Base-by-base conservation (phyloP, 2,888 invertebrate genomes). In the Rhorus exstirpatorius region DNA sequence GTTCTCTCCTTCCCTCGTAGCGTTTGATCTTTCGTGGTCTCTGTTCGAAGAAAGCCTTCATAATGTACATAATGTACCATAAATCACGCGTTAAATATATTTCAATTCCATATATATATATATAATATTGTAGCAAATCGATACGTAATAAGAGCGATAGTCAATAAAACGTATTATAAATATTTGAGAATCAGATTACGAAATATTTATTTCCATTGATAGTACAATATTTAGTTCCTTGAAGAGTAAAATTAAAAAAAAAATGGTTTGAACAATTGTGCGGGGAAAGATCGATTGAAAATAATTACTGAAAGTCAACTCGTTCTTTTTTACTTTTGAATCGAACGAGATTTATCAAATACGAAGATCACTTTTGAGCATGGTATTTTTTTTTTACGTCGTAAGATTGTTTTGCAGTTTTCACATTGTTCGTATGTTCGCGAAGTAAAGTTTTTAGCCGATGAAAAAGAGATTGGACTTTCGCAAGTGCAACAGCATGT, bases 1-100 rank as follows among this genome's bases (percentile, higher is more conserved):
- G 51, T 61, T 72, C 72, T 35, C 38, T 35, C 19, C 51, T 12
- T 21, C 24, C 55, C 24, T 17, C 17, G 14, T 41, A 21, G 10
- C n/a, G 31, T 63, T 63, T 75, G 75, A 80, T 75, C 75, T 80
- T 68, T 75, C 51, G 63, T 68, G 63, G 38, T 61, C 58, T 10
- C 26, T 49, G 68, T 53, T 67, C 24, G 68, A 51, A 24, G 14
- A 35, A 61, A 55, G 44, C 53, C 6, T 31, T 70, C 44, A 17
- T 31, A 58, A 49, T 60, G 60, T 60, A 19, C 44, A 17, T 31
- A 58, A 49, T 60, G 60, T 60, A 19, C 41, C 41, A 53, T 72
- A 81, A 71, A 71, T 76, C 81, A 71, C 58, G 26, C 17, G 46
- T 71, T 65, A 75, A 65, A 63, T 75, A 24, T 49, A 53, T 41